Percentiles rank a stretch among this genome's conserved stretches.
phyloP scores from a whole-genome alignment of 1,140 invertebrate genomes.

The Harlomillsia oculata region DNA sequence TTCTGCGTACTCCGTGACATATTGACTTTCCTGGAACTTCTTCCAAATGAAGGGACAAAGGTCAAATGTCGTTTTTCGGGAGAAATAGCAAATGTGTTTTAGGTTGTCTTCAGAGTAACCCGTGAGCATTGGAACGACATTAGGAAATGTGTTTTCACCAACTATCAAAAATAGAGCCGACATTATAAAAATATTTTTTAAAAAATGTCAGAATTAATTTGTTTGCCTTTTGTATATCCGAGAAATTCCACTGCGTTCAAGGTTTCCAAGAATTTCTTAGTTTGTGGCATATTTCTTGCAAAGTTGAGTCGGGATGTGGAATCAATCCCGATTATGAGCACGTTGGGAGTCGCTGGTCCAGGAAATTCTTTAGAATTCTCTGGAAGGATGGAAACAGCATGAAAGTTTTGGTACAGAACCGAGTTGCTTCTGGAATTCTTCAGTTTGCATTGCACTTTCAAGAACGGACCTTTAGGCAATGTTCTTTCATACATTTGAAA shows the following conservation, averaged over 20 bases:
- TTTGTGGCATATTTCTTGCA: conserved; percentile 66
- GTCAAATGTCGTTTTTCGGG: conserved; percentile 31
- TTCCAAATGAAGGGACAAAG: conserved; percentile 42
- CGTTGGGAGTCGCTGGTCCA: too few relatives aligned
- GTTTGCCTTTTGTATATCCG: conserved; percentile 34
- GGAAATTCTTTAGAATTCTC: too few relatives aligned
- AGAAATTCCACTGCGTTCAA: conserved; percentile 36
- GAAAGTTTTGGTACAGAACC: too few relatives aligned
- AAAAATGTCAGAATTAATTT: background rate
- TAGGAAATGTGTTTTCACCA: conserved; percentile 19
- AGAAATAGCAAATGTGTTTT: conserved; percentile 1
- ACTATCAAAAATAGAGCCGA: background rate
- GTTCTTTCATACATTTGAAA: too few relatives aligned
- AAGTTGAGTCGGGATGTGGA: conserved; percentile 76
- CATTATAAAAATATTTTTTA: background rate
- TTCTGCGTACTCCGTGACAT: conserved; percentile 40
- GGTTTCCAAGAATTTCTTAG: conserved; percentile 47
- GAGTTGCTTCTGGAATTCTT: too few relatives aligned
- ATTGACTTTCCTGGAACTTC: conserved; percentile 37
- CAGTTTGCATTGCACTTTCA: too few relatives aligned
- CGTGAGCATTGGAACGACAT: conserved; percentile 3
- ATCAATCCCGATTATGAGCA: conserved; percentile 60
- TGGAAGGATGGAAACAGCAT: background rate
- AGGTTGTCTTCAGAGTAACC: background rate
- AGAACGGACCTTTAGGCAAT: too few relatives aligned